A percentile compares a stretch with the other conserved stretches of the same genome.
These are phyloP conservation scores for Psilopogon haemacephalus DNA, from an alignment of 2,113 vertebrate genomes.

Conservation along the genomic window DNA sequence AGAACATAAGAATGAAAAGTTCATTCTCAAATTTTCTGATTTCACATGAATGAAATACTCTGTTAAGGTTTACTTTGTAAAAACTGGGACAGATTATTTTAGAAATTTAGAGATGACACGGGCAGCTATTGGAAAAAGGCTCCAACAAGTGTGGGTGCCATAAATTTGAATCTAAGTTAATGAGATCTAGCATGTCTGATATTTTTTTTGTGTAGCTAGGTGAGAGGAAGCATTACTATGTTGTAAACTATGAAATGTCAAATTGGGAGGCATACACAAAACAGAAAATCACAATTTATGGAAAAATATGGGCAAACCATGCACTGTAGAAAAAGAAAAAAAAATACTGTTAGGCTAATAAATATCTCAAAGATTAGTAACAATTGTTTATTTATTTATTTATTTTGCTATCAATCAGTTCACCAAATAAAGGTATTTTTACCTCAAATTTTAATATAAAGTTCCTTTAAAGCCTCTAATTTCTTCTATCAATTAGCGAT, in stretches of 20 bases:
- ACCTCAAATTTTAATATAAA: background rate
- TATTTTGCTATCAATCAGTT: background rate
- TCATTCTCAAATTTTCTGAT: background rate
- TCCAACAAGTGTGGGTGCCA: background rate
- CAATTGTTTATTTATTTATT: background rate
- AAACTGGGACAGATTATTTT: background rate
- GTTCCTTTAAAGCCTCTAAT: background rate
- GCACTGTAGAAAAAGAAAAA: background rate
- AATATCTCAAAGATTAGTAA: background rate
- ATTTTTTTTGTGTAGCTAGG: background rate
- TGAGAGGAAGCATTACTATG: background rate
- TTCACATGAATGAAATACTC: background rate
- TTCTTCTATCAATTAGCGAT: background rate
- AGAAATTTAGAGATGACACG: background rate
- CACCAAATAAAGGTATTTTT: background rate
- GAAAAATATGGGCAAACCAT: background rate
- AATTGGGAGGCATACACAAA: rapidly evolving
- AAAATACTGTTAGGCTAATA: background rate
- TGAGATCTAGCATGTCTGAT: background rate
- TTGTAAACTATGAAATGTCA: background rate
- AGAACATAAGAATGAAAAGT: background rate
- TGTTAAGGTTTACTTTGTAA: background rate
- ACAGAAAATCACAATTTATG: background rate
- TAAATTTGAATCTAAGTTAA: background rate
- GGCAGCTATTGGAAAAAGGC: background rate